These are phyloP conservation scores for Anhinga rufa DNA, from an alignment of 2,113 vertebrate species.

Conservation along the genomic window DNA sequence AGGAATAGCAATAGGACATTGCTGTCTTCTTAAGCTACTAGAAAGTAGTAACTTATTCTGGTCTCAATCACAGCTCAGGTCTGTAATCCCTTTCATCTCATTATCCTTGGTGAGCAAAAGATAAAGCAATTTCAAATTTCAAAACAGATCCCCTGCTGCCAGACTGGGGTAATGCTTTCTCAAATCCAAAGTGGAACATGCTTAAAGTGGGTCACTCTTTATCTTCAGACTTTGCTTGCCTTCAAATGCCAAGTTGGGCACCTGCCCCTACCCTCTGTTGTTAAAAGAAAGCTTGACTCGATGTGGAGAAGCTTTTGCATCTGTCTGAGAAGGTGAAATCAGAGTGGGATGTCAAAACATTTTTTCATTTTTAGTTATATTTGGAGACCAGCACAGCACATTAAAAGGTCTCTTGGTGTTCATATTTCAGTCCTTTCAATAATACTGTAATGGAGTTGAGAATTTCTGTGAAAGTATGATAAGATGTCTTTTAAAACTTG, in stretches of 20 bases:
- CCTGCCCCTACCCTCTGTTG: not conserved
- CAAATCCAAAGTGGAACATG: not conserved
- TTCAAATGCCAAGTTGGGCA: not conserved
- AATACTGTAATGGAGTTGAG: not conserved
- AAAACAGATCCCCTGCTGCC: not conserved
- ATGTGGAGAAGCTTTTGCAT: not conserved
- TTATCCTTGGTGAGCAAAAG: not conserved
- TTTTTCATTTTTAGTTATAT: not conserved
- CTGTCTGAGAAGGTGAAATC: not conserved
- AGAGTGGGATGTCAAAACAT: not conserved
- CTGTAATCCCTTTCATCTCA: constrained; percentile 1
- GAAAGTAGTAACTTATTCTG: not conserved
- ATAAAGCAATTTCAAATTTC: not conserved
- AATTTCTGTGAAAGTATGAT: not conserved
- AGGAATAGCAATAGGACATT: not conserved
- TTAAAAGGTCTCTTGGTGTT: not conserved
- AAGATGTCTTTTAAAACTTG: not conserved
- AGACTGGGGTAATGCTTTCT: not conserved
- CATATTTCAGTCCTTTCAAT: not conserved
- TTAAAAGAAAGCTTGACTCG: not conserved
- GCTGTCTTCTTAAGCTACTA: not conserved
- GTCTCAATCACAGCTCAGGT: not conserved
- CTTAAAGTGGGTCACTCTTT: not conserved
- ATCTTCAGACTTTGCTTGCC: not conserved
- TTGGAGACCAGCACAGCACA: not conserved